These are phyloP conservation scores for Drosophila subsilvestris DNA, from an alignment of 2,888 invertebrate species.

Conservation along the genomic window DNA sequence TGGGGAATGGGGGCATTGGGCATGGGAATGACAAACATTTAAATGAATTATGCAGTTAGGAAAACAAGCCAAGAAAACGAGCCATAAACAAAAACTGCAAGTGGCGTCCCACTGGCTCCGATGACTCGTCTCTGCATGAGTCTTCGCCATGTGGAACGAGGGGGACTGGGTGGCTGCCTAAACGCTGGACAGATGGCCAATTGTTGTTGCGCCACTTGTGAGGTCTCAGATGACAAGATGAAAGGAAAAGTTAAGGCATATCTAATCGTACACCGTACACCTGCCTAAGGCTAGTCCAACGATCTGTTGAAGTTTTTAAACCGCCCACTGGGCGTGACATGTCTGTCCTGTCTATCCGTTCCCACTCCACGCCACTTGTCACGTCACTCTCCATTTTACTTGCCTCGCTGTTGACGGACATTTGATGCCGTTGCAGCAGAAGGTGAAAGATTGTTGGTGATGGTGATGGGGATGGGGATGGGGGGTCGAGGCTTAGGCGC, in stretches of 20 bases:
- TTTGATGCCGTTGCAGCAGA: constrained; percentile 29
- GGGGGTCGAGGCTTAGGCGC: constrained; percentile 8
- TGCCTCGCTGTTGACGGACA: constrained; percentile 32
- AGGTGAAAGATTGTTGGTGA: too few relatives aligned
- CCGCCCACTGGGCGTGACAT: constrained; percentile 34
- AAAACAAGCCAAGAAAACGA: constrained; percentile 32
- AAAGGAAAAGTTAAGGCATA: constrained; percentile 10
- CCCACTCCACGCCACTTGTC: constrained; percentile 11
- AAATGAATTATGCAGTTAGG: constrained; percentile 49
- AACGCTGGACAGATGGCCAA: constrained; percentile 16
- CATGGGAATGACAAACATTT: constrained; percentile 57
- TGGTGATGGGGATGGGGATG: too few relatives aligned
- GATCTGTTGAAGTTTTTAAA: constrained; percentile 42
- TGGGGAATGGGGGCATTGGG: constrained; percentile 13
- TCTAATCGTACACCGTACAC: constrained; percentile 27
- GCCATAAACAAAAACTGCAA: constrained; percentile 39
- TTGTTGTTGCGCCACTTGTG: constrained; percentile 66
- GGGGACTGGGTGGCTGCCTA: constrained; percentile 1
- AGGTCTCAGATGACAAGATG: constrained; percentile 54
- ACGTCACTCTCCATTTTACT: constrained; percentile 7
- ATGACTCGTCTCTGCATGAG: constrained; percentile 1
- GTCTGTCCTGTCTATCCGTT: neutral
- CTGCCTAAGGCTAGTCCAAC: constrained; percentile 36
- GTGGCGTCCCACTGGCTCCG: constrained; percentile 29
- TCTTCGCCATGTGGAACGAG: neutral